Conservation (phyloP, 2,113 vertebrate species). For the Neolamprologus longior region DNA sequence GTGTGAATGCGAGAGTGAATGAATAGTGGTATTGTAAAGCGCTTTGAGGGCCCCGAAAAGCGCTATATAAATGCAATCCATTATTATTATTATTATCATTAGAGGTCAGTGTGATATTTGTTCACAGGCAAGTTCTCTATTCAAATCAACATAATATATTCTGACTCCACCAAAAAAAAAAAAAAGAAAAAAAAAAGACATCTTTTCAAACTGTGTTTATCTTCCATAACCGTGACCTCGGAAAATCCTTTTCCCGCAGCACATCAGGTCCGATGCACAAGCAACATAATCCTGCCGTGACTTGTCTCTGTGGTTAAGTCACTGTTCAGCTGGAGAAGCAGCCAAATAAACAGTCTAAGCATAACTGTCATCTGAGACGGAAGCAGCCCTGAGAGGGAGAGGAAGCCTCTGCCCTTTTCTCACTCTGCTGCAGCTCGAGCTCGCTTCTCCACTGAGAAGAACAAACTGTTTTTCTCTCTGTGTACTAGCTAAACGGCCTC, state of each 20-base stretch:
- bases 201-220: neutral
- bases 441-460: neutral
- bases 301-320: neutral
- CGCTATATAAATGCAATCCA: neutral
- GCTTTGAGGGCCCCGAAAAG: neutral
- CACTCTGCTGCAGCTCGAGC: neutral
- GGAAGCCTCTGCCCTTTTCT: neutral
- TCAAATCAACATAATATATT: neutral
- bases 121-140: neutral
- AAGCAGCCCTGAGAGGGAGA: neutral
- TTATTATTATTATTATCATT: neutral
- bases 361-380: slow-evolving; percentile 27
- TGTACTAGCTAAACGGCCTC: neutral
- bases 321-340: neutral
- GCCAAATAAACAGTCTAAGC: neutral
- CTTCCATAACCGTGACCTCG: neutral
- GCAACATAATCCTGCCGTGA: neutral
- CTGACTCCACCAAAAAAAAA: fast-evolving
- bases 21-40: fast-evolving
- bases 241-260: neutral
- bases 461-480: neutral
- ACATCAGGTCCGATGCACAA: neutral
- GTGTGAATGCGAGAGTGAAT: neutral
- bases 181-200: neutral
- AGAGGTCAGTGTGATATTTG: neutral